Evolutionary conservation across 2,797 vertebrate genomes (phyloP).

Genomic region (Gephyroberyx darwinii): DNA sequence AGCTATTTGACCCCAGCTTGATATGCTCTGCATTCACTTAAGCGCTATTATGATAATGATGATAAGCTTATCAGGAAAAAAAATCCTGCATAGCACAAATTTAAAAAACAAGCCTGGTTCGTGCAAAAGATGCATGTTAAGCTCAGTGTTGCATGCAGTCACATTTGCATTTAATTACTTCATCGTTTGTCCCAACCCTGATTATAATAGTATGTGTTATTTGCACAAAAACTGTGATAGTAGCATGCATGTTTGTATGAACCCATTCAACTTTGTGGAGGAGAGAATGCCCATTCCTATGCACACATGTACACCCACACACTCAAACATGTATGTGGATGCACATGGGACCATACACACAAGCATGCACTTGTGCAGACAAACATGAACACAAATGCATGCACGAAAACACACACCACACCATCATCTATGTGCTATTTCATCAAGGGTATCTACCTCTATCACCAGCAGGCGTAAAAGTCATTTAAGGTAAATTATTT

Average conservation of each 20-base stretch:
- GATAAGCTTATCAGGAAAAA: constrained; percentile 9
- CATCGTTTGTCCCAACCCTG: constrained; percentile 44
- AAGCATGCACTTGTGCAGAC: not conserved
- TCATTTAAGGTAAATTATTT: constrained; percentile 50
- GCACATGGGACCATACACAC: not conserved
- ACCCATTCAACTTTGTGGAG: constrained; percentile 59
- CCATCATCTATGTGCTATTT: constrained; percentile 16
- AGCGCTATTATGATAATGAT: constrained; percentile 26
- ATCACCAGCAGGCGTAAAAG: constrained; percentile 45
- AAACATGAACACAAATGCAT: constrained; percentile 23
- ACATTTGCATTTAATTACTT: constrained; percentile 66
- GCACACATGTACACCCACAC: not conserved
- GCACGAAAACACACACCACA: not conserved
- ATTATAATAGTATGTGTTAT: constrained; percentile 53
- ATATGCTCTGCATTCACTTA: not conserved
- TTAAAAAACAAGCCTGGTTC: constrained; percentile 10
- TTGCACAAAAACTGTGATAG: constrained; percentile 58
- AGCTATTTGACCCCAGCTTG: not conserved
- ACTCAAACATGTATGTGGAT: not conserved
- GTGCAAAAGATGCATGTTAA: constrained; percentile 39
- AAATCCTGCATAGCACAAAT: constrained; percentile 2
- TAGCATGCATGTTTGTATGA: constrained; percentile 53
- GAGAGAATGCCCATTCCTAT: not conserved
- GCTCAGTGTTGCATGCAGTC: constrained; percentile 40
- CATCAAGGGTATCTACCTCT: constrained; percentile 43